Evolutionary conservation across 2,113 vertebrate genomes (phyloP).

Genomic region (Heterochromis multidens): DNA sequence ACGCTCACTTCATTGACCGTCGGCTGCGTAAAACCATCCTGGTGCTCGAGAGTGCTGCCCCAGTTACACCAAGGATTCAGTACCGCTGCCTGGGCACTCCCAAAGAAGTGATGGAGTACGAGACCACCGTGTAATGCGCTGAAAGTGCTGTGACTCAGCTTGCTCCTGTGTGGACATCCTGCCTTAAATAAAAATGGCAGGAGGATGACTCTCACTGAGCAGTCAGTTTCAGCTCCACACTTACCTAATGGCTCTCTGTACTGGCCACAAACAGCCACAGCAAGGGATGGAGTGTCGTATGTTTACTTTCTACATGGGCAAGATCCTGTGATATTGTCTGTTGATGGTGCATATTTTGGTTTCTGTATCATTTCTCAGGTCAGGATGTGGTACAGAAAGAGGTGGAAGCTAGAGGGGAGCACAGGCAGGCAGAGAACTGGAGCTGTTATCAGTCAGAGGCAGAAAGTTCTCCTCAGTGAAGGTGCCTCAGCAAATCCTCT

Average conservation of each 20-base stretch:
- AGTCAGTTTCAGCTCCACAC: slow-evolving; percentile 31
- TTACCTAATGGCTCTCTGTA: neutral
- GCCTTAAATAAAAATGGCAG: slow-evolving; percentile 35
- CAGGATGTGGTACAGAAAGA: slow-evolving; percentile 40
- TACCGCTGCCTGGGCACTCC: slow-evolving; percentile 86
- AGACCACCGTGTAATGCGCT: slow-evolving; percentile 88
- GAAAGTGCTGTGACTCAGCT: slow-evolving; percentile 17
- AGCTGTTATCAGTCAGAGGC: slow-evolving; percentile 48
- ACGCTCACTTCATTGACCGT: slow-evolving; percentile 96
- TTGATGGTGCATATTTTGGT: slow-evolving; percentile 56
- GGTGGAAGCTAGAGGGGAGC: slow-evolving; percentile 1
- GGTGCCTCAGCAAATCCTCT: slow-evolving; percentile 45
- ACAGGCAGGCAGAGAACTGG: slow-evolving; percentile 18
- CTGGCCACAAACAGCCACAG: neutral
- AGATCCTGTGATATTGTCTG: slow-evolving; percentile 28
- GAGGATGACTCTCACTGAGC: slow-evolving; percentile 25
- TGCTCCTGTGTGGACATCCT: slow-evolving; percentile 5
- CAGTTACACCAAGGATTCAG: slow-evolving; percentile 87
- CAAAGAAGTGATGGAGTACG: slow-evolving; percentile 95
- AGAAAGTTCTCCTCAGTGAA: slow-evolving; percentile 29
- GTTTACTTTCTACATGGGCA: slow-evolving; percentile 32
- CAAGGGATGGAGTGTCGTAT: neutral
- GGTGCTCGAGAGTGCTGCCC: slow-evolving; percentile 88
- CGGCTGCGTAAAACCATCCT: slow-evolving; percentile 94
- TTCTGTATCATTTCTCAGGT: slow-evolving; percentile 72